phyloP scores from a whole-genome alignment of 2,888 invertebrate species.

The Mythimna albipuncta region DNA sequence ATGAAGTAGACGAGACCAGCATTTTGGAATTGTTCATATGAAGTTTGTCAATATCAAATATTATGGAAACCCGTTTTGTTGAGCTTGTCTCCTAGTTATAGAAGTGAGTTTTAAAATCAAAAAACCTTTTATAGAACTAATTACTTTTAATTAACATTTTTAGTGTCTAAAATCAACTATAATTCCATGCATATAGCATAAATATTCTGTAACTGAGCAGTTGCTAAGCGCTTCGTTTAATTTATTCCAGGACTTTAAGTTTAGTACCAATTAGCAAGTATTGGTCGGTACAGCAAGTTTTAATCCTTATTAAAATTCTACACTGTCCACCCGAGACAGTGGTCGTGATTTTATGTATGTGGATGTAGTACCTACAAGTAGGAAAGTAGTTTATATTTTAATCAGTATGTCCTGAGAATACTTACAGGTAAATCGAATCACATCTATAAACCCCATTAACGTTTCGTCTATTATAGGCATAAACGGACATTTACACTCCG shows the following conservation, averaged over 20 bases:
- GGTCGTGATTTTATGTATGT: conserved; percentile 37
- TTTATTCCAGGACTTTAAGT: background rate
- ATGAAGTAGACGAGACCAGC: conserved; percentile 41
- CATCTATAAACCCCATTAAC: conserved; percentile 3
- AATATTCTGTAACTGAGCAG: background rate
- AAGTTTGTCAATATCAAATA: conserved; percentile 10
- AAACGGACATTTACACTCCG: background rate
- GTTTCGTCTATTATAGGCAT: background rate
- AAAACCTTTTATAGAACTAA: too few species aligned
- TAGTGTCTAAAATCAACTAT: background rate
- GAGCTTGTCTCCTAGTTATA: background rate
- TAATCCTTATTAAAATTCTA: conserved; percentile 34
- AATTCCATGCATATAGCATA: background rate
- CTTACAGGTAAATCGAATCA: background rate
- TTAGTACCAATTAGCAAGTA: background rate
- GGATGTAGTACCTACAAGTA: conserved; percentile 34
- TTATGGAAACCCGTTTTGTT: background rate
- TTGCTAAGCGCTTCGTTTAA: background rate
- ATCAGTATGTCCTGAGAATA: conserved; percentile 6
- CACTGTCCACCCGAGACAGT: background rate
- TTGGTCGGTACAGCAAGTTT: conserved; percentile 23
- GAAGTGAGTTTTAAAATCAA: too few species aligned
- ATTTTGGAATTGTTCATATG: conserved; percentile 11
- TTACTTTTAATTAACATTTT: too few species aligned
- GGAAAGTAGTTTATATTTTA: conserved; percentile 35